These are phyloP conservation scores for Panthera tigris DNA, from an alignment of 2,113 vertebrate species.

Conservation along the genomic window DNA sequence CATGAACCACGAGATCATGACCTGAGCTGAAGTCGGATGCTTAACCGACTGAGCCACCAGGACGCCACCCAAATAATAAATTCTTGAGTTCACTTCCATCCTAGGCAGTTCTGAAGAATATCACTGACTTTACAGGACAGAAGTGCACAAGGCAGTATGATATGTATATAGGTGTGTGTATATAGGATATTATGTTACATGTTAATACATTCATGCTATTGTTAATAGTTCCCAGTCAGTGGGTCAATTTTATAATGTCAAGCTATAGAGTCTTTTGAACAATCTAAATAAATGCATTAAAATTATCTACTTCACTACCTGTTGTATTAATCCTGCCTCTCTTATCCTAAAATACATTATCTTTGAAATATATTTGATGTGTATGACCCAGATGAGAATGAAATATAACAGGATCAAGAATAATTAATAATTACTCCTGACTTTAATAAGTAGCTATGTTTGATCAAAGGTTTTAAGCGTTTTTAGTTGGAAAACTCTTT, in stretches of 20 bases:
- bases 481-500: background rate
- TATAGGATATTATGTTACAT: background rate
- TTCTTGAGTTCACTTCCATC: background rate
- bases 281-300: conserved; percentile 10
- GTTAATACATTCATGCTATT: background rate
- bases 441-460: background rate
- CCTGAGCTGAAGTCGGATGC: no score
- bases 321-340: background rate
- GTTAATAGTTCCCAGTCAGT: background rate
- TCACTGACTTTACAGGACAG: background rate
- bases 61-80: background rate
- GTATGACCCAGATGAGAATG: background rate
- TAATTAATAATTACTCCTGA: background rate
- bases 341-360: background rate
- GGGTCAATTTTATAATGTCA: conserved; percentile 1
- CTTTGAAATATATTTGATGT: conserved; percentile 25
- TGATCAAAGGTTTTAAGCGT: conserved; percentile 7
- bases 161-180: background rate
- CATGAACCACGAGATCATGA: no score
- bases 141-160: background rate
- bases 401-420: conserved; percentile 1
- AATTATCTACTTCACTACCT: background rate
- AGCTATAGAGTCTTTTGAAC: background rate
- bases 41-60: no score
- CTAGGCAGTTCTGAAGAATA: background rate